Evolutionary conservation across 1,140 invertebrate species (phyloP).

Genomic region (Chrysoperla carnea): DNA sequence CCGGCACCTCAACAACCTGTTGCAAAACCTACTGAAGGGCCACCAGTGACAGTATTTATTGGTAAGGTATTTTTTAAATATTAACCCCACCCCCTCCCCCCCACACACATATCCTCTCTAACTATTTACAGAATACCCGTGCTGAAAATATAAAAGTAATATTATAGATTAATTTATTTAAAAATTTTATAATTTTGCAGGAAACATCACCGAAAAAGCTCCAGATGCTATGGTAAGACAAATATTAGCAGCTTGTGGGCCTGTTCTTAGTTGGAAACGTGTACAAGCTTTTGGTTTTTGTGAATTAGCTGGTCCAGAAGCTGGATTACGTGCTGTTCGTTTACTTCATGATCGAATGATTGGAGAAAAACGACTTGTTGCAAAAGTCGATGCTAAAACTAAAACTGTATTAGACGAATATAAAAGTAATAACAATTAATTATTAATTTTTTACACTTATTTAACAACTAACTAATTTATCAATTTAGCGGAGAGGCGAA

Average conservation of each 20-base stretch:
- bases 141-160: background rate
- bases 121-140: background rate
- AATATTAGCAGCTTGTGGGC: constrained; percentile 78
- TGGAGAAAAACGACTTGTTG: constrained; percentile 83
- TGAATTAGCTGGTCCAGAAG: constrained; percentile 88
- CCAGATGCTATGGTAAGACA: constrained; percentile 90
- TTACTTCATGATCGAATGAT: constrained; percentile 88
- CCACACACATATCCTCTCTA: too few relatives aligned
- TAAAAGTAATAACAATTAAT: constrained; percentile 41
- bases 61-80: constrained; percentile 18
- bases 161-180: background rate
- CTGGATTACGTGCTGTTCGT: constrained; percentile 82
- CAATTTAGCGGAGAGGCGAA: constrained; percentile 32
- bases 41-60: constrained; percentile 93
- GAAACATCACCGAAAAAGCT: constrained; percentile 91
- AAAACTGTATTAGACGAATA: constrained; percentile 87
- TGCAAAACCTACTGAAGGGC: constrained; percentile 39
- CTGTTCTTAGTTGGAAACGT: constrained; percentile 91
- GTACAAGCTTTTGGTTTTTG: constrained; percentile 98
- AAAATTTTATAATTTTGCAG: constrained; percentile 22
- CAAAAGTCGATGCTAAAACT: constrained; percentile 96
- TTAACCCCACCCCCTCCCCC: too few relatives aligned
- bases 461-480: background rate
- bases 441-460: background rate
- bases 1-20: constrained; percentile 23